Base-by-base conservation (phyloP, 2,888 invertebrate species). In the Agriopis leucophaearia region DNA sequence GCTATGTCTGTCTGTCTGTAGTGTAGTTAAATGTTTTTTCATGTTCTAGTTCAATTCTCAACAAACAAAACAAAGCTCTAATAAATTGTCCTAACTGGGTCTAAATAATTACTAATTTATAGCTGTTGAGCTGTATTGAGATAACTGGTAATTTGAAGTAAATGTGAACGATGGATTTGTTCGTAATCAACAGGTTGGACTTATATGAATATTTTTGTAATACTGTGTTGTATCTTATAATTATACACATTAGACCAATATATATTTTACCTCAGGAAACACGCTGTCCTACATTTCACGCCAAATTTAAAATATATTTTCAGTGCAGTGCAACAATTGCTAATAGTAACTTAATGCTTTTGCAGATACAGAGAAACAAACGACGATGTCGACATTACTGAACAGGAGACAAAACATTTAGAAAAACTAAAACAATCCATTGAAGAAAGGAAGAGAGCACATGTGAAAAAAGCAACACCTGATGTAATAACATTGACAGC, bases 161-260 rank as follows among this genome's bases (percentile, higher is more conserved):
- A 45, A 45, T 45, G 16, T 38, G 10, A 36, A 38, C 9, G 15
- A 54, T 96, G 96, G 96, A 96, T 88, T 91, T 96, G 74, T 96
- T 96, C 82, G 94, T 96, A 71, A 94, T 96, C 61, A 96, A 96
- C 81, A 95, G 96, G 96, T 96, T 15, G 9, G 35, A 35, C 10
- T 12, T 36, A 44, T 15, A 38, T 9, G 8, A 38, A 38, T 38
- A 38, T 38, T 38, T 38, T 38, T 38, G 9, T 9, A 38, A 1
- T 36, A 6, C 36, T 36, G 5, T 38, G 8, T 8, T 38, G 9
- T 38, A 38, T 38, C 8, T 9, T 1, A 1, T 38, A 9, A 9
- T 38, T 9, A 38, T 9, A 8, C 38, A 38, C 9, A 38, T 8
- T 38, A 9, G 38, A 10, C 38, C 38, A 38, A 10, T 38, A 38